Evolutionary conservation across 1,140 invertebrate genomes (phyloP), one percentile per base, ranked within the genome.

Genomic region (Drosophila subobscura): DNA sequence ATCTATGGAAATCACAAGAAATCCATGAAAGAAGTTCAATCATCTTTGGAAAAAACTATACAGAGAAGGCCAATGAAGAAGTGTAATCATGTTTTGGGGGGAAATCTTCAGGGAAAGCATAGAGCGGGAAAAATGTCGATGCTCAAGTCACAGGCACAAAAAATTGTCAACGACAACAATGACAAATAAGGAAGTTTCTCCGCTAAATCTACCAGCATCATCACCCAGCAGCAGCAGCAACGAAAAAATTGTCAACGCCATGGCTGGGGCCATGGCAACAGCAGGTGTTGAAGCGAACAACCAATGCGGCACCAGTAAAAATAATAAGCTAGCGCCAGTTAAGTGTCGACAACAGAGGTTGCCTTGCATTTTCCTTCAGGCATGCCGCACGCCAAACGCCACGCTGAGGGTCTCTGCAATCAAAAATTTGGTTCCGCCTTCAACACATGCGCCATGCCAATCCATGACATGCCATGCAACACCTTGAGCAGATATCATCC

Each of bases 171-270:
- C 75, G 60, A 67, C 83, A 81, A 86, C 83, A 86, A 86, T 86
- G 83, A 88, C 78, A 88, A 88, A 86, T 86, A 86, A 86, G 81
- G 81, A 86, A 86, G 81, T 81, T 74, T 51, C 40, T 40, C 53
- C 55, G 83, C 65, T 66, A 65, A 75, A 78, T 64, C 73, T 83
- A 77, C 77, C 77, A 68, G 53, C 10, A 37, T 12, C 33, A 37
- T 37, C 33, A 10, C 10, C 10, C 29, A 29, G 7, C 29, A 33
- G 29, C 29, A 8, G 33, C 33, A 37, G 10, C 25, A 41, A 57
- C 8, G 44, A 75, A 85, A 83, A 86, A 86, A 65, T 37, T 86
- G 83, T 86, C 83, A 86, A 86, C 76, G 54, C 47, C 33, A 37
- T 12, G 33, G 10, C 33, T 3, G 4, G 50, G 40, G 42, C 63